Evolutionary conservation across 2,113 vertebrate species (phyloP), one percentile per base, ranked within the genome.

Genomic region (Odontesthes bonariensis): DNA sequence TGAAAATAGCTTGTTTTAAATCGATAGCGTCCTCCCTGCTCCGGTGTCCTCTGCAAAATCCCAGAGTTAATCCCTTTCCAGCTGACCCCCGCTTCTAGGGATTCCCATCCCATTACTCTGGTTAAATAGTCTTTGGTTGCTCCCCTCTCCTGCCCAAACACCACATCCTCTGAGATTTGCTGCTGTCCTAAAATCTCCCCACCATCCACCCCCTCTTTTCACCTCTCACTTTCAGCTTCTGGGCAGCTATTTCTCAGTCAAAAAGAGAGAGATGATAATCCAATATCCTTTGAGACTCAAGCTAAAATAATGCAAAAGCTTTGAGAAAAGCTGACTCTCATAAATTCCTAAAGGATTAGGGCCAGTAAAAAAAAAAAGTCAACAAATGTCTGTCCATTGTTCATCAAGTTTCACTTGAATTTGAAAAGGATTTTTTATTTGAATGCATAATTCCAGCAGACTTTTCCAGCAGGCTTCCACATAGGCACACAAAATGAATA

Each of bases 61-160:
- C 56, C 35, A 51, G 10, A 68, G 53, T 75, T 84, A 87, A 89
- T 88, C 81, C 79, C 67, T 42, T 49, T 55, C 55, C 13, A 14
- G 70, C 57, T 47, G 2, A 54, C 58, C 56, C 27, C 64, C 7
- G 7, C 73, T 68, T 62, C 69, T 55, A 75, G 80, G 62, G 84
- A 89, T 89, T 88, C 88, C 86, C 69, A 69, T 82, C 78, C 83
- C 81, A 87, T 90, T 87, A 91, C 61, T 58, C 8, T 12, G 14
- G 46, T 71, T 68, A 85, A 82, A 89, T 81, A 62, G 68, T 59
- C 80, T 71, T 64, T 69, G 75, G 69, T 74, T 70, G 27, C 74
- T 68, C 82, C 40, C 38, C 52, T 49, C 53, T 64, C 47, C 46
- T 31, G 20, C 68, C 49, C 49, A 33, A 1, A 58, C 44, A 57